Conservation (phyloP, 2,113 vertebrate genomes). For the Morone saxatilis region DNA sequence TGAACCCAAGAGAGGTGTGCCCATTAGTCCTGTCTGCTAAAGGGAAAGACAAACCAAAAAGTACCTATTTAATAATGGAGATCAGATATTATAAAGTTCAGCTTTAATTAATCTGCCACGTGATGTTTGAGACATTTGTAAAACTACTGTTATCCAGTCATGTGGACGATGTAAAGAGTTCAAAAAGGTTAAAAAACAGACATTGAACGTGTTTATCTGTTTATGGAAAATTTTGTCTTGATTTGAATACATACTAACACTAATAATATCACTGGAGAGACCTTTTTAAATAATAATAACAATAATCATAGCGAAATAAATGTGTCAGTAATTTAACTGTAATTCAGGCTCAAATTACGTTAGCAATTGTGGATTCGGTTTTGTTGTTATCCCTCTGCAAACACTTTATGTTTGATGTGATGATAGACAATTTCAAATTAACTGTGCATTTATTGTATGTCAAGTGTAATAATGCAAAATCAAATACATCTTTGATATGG, state of each 20-base stretch:
- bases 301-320: not conserved
- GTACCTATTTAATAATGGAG: not conserved
- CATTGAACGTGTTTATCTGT: not conserved
- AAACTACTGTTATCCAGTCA: not conserved
- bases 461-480: not conserved
- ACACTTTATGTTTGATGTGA: not conserved
- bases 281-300: not conserved
- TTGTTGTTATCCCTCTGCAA: not conserved
- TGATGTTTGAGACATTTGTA: not conserved
- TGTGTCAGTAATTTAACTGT: not conserved
- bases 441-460: not conserved
- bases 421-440: not conserved
- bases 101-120: not conserved
- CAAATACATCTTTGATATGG: conserved; percentile 1
- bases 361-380: not conserved
- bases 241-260: not conserved
- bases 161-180: not conserved
- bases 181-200: not conserved
- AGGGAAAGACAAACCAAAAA: conserved; percentile 17
- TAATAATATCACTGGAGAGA: not conserved
- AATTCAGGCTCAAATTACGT: not conserved
- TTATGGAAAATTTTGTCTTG: not conserved
- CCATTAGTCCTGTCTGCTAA: conserved; percentile 83
- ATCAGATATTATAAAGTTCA: not conserved
- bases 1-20: conserved; percentile 90